Conservation (phyloP, 2,888 invertebrate genomes). For the Agonopterix heracliana region DNA sequence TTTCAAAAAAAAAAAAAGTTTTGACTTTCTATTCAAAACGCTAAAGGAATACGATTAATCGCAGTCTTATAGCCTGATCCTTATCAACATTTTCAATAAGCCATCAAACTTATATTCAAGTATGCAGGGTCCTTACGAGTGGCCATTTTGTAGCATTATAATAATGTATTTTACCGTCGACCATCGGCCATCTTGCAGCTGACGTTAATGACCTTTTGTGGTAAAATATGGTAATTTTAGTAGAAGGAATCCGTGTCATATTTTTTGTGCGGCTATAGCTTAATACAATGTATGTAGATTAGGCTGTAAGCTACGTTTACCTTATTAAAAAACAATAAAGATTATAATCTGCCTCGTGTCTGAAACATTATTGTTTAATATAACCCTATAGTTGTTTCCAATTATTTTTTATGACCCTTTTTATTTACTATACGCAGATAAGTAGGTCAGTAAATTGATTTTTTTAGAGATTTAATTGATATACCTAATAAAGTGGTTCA, state of each 20-base stretch:
- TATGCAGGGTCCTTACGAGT: slow-evolving; percentile 21
- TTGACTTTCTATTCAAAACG: too few relatives aligned
- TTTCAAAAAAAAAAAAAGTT: too few relatives aligned
- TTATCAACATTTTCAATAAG: background rate
- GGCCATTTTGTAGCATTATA: slow-evolving; percentile 41
- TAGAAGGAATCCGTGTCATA: slow-evolving; percentile 23
- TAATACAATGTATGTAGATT: background rate
- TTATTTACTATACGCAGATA: too few relatives aligned
- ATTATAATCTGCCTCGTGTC: too few relatives aligned
- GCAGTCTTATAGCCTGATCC: too few relatives aligned
- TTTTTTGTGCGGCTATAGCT: slow-evolving; percentile 12
- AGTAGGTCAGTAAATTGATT: too few relatives aligned
- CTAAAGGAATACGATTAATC: too few relatives aligned
- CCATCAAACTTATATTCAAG: background rate
- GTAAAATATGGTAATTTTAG: slow-evolving; percentile 39
- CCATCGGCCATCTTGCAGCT: slow-evolving; percentile 39
- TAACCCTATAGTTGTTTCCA: background rate
- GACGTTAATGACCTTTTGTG: slow-evolving; percentile 50
- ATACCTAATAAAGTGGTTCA: too few relatives aligned
- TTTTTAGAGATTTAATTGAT: too few relatives aligned
- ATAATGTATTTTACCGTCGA: slow-evolving; percentile 48
- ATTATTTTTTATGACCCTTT: too few relatives aligned
- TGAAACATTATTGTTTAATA: background rate
- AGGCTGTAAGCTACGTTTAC: too few relatives aligned
- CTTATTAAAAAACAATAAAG: too few relatives aligned